phyloP scores from a whole-genome alignment of 1,140 invertebrate species.

The Sweltsa coloradensis region DNA sequence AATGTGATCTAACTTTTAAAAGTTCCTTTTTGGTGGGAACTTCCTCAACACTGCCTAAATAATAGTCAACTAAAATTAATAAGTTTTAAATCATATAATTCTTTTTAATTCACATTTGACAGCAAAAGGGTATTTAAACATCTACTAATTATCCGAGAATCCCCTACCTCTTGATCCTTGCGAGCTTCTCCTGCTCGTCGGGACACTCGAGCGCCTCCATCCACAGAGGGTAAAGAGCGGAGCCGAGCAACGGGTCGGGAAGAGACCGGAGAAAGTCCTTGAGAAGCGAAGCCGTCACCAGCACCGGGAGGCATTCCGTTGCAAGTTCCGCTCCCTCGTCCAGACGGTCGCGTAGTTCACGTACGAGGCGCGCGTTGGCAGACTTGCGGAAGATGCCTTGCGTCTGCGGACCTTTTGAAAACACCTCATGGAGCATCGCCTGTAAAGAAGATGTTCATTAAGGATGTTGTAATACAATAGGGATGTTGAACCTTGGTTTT shows the following conservation, averaged over 20 bases:
- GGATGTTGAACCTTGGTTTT: no score
- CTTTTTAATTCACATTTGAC: no score
- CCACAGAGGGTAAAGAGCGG: conserved; percentile 47
- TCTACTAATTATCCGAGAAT: no score
- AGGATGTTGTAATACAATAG: no score
- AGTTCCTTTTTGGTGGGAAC: no score
- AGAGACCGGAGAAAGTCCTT: conserved; percentile 75
- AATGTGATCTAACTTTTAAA: no score
- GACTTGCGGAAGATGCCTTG: conserved; percentile 76
- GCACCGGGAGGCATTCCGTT: conserved; percentile 44
- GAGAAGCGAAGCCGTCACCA: conserved; percentile 58
- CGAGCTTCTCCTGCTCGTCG: conserved; percentile 30
- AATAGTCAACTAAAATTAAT: no score
- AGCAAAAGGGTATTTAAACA: no score
- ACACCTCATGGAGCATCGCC: conserved; percentile 61
- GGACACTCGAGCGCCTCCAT: conserved; percentile 41
- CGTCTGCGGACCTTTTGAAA: conserved; percentile 62
- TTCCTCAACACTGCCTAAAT: no score
- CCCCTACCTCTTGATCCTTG: conserved; percentile 34
- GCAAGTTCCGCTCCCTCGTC: conserved; percentile 33
- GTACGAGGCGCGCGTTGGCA: conserved; percentile 61
- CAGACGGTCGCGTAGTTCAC: conserved; percentile 61
- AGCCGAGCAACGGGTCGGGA: conserved; percentile 62
- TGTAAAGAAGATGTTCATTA: conserved; percentile 28
- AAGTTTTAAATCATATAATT: no score